Evolutionary conservation across 2,888 invertebrate species (phyloP).

Genomic region (Drosophila greeni): DNA sequence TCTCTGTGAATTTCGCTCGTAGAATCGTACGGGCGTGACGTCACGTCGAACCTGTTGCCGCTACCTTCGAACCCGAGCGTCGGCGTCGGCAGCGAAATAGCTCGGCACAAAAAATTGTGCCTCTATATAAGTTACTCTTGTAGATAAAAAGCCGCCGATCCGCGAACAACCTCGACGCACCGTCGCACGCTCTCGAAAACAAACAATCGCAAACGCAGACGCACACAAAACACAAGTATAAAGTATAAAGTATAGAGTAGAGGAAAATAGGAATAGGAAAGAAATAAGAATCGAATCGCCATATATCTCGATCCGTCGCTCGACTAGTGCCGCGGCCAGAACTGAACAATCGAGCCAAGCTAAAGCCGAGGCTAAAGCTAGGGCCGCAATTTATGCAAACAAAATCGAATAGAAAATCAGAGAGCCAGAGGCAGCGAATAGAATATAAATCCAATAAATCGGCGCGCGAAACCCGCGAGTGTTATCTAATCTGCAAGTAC

Average conservation of each 20-base stretch:
- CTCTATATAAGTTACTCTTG: conserved; percentile 43
- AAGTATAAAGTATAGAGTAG: background rate
- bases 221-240: background rate
- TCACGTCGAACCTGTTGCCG: background rate
- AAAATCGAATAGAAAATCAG: conserved; percentile 32
- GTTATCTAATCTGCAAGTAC: conserved; percentile 66
- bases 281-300: conserved; percentile 6
- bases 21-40: too few relatives aligned
- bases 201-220: conserved; percentile 13
- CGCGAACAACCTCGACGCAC: conserved; percentile 60
- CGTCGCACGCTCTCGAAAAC: conserved; percentile 15
- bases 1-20: too few relatives aligned
- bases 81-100: background rate
- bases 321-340: background rate
- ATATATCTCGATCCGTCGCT: background rate
- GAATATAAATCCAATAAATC: conserved; percentile 34
- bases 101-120: background rate
- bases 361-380: conserved; percentile 14
- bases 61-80: background rate
- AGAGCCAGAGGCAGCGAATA: conserved; percentile 19
- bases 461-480: conserved; percentile 58
- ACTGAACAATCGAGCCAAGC: conserved; percentile 5
- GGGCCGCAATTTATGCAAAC: conserved; percentile 27
- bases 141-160: conserved; percentile 72
- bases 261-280: background rate